Evolutionary conservation across 2,888 invertebrate genomes (phyloP).

Genomic region (Agonum fuliginosum): DNA sequence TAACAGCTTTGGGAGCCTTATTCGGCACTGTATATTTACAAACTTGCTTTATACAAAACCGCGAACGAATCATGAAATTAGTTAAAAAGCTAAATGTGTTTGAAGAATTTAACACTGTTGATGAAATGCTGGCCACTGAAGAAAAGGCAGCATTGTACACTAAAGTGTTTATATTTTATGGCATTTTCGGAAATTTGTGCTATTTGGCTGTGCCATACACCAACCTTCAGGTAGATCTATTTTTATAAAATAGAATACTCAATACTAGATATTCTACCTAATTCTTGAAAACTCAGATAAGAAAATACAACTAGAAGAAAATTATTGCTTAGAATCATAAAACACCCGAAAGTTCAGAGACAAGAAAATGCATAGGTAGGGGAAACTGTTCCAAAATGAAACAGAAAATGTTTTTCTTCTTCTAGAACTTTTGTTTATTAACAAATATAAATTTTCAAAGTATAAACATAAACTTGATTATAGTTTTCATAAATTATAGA

Average conservation of each 20-base stretch:
- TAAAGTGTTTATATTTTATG: conserved; percentile 51
- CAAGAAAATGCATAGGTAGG: no score
- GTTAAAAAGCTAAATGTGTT: conserved; percentile 30
- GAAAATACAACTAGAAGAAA: no score
- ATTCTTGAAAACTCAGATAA: no score
- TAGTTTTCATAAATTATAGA: no score
- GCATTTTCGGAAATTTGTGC: conserved; percentile 39
- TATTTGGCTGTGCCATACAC: conserved; percentile 47
- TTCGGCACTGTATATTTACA: conserved; percentile 42
- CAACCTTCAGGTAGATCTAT: conserved; percentile 31
- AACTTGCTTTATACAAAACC: conserved; percentile 47
- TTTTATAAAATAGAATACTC: neutral
- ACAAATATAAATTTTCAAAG: no score
- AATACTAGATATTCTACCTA: no score
- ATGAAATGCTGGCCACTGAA: conserved; percentile 38
- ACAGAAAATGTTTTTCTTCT: no score
- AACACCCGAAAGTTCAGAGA: no score
- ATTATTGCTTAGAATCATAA: no score
- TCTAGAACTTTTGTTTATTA: no score
- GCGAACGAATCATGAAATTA: conserved; percentile 18
- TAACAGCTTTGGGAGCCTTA: conserved; percentile 36
- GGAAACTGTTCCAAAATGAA: no score
- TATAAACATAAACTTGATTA: no score
- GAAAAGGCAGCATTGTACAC: conserved; percentile 15
- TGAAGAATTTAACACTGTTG: conserved; percentile 19